Conservation (phyloP, 2,797 vertebrate genomes). For the Gymnocypris eckloni region DNA sequence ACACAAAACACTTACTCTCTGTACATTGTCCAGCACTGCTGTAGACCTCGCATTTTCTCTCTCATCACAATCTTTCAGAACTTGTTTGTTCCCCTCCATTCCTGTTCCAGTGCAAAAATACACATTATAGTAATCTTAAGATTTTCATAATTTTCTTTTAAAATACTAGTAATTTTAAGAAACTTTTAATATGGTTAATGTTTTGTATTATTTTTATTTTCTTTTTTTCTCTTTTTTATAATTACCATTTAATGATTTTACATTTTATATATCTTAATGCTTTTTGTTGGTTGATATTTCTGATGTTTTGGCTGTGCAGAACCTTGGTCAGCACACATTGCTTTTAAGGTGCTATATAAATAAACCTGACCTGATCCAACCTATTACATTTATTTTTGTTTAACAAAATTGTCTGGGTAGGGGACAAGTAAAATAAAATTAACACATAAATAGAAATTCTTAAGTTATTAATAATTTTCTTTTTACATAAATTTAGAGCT, state of each 20-base stretch:
- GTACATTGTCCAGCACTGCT: neutral
- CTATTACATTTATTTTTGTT: neutral
- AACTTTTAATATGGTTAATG: neutral
- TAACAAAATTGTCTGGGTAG: neutral
- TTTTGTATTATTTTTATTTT: too few relatives aligned
- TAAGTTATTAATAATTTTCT: neutral
- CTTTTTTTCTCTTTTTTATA: neutral
- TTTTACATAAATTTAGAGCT: neutral
- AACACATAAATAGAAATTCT: neutral
- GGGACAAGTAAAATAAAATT: neutral
- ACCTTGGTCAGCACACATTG: too few relatives aligned
- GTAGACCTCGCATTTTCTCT: neutral
- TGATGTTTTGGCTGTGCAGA: neutral
- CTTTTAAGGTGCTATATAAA: too few relatives aligned
- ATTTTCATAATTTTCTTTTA: neutral
- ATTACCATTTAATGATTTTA: neutral
- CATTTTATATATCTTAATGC: neutral
- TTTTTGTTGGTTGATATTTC: too few relatives aligned
- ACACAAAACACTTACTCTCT: neutral
- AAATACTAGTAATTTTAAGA: neutral
- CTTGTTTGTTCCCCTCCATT: neutral
- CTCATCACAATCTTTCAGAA: neutral
- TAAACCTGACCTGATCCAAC: too few relatives aligned
- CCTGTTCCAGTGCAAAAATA: neutral
- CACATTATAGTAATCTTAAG: neutral